Evolutionary conservation across 2,797 vertebrate species (phyloP).

Genomic region (Delichon dasypus): DNA sequence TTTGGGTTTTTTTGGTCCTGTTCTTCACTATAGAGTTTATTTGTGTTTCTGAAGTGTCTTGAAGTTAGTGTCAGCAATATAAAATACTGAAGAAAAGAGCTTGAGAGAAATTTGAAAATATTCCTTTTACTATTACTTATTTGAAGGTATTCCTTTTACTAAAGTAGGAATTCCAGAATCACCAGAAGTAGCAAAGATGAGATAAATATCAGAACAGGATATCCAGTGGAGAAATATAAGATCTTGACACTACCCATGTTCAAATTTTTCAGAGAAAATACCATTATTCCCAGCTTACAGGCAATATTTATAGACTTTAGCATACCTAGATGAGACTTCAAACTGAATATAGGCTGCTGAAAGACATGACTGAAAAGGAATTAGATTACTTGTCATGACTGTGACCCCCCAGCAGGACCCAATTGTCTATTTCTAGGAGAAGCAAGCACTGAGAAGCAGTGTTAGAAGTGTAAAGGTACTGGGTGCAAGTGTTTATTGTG

Average conservation of each 20-base stretch:
- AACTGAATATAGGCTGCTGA: neutral
- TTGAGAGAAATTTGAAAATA: neutral
- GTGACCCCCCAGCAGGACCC: neutral
- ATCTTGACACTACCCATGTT: neutral
- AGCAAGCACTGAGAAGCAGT: neutral
- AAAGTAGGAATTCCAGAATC: neutral
- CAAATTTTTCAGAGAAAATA: neutral
- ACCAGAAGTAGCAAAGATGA: neutral
- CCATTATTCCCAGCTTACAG: neutral
- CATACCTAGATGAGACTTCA: neutral
- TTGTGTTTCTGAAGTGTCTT: neutral
- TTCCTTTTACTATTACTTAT: too few relatives aligned
- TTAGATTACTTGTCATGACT: neutral
- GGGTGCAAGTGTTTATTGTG: neutral
- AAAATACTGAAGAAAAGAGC: neutral
- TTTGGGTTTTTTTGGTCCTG: neutral
- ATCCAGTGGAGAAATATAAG: neutral
- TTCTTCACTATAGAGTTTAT: neutral
- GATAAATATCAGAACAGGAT: neutral
- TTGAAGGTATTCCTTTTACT: neutral
- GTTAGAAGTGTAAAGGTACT: neutral
- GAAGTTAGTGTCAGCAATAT: neutral
- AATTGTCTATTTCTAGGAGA: neutral
- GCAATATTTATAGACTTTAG: neutral
- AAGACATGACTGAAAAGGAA: neutral